Percentiles rank a stretch among this genome's conserved stretches.
Conservation (phyloP, 2,113 vertebrate species). For the Saiga tatarica region DNA sequence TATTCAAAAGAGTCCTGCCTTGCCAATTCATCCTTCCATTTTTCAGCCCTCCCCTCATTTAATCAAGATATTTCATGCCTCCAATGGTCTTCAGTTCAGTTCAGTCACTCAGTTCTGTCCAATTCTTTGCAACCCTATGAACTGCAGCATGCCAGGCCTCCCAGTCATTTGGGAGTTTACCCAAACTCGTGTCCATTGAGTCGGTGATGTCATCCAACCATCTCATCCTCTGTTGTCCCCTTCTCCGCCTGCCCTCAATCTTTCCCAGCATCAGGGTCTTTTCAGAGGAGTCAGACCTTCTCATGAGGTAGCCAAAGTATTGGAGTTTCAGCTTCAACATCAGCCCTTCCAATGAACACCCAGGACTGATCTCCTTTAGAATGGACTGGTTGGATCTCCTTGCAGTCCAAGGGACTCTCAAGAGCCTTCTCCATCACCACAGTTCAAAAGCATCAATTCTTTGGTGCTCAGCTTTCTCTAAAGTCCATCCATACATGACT, state of each 20-base stretch:
- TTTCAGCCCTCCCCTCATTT: neutral
- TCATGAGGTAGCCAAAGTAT: neutral
- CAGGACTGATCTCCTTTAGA: neutral
- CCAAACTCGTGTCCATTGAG: neutral
- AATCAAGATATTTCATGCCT: neutral
- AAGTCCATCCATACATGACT: neutral
- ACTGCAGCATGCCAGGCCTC: neutral
- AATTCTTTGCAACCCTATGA: neutral
- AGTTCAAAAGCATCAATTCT: neutral
- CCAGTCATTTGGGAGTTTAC: neutral
- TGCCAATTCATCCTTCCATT: neutral
- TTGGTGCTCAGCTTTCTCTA: rapidly evolving
- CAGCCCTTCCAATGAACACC: neutral
- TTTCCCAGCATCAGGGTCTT: neutral
- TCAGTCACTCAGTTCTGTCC: neutral
- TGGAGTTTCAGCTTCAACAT: neutral
- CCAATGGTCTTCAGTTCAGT: neutral
- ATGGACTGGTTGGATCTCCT: neutral
- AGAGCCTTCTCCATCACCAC: neutral
- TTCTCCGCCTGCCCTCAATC: neutral
- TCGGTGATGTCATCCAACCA: neutral
- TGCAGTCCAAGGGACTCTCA: neutral
- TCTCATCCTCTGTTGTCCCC: neutral
- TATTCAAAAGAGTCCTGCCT: neutral
- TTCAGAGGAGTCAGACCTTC: neutral